Conservation (phyloP, 2,113 vertebrate species). For the Tyto alba region DNA sequence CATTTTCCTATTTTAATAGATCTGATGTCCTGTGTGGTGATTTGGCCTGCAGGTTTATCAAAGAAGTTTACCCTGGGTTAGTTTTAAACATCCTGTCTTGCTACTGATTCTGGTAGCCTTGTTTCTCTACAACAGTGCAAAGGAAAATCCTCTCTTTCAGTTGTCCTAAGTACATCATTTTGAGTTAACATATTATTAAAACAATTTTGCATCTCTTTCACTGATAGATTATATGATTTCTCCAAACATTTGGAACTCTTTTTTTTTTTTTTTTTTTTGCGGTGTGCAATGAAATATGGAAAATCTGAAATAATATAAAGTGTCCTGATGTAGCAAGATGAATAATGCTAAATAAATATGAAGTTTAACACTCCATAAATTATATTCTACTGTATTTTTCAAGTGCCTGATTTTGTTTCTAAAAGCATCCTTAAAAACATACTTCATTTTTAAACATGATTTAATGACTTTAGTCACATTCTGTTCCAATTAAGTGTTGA, state of each 20-base stretch:
- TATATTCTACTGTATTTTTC: not conserved
- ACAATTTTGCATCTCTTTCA: not conserved
- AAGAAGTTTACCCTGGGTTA: not conserved
- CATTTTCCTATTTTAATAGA: not conserved
- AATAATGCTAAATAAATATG: not conserved
- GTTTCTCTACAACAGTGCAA: not conserved
- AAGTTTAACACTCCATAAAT: not conserved
- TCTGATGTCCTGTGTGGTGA: not conserved
- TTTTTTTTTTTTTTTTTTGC: not conserved
- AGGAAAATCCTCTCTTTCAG: not conserved
- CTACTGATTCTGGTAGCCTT: not conserved
- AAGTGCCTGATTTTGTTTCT: not conserved
- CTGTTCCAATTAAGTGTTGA: constrained; percentile 6
- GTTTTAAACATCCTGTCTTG: not conserved
- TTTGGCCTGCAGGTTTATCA: not conserved
- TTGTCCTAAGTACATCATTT: not conserved
- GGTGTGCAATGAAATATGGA: not conserved
- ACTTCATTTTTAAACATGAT: not conserved
- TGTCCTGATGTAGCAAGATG: not conserved
- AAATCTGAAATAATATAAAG: not conserved
- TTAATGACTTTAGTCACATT: not conserved
- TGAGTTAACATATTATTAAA: not conserved
- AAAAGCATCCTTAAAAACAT: not conserved
- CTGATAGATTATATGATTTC: not conserved
- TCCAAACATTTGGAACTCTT: not conserved